These are phyloP conservation scores for Euborellia annulipes DNA, from an alignment of 1,140 invertebrate genomes.

Conservation along the genomic window DNA sequence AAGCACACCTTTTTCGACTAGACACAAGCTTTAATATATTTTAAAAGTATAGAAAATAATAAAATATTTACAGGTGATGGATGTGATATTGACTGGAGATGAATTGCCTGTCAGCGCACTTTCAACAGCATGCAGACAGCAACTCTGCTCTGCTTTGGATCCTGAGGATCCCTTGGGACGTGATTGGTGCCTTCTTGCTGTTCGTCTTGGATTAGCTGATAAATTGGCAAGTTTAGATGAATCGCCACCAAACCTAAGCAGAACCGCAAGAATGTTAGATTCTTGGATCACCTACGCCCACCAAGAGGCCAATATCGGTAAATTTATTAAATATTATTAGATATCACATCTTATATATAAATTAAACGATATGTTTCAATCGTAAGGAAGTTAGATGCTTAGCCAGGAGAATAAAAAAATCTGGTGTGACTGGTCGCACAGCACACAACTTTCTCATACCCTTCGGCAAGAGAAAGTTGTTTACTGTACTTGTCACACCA, in stretches of 20 bases:
- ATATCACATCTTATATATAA: no score
- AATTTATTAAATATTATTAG: not conserved
- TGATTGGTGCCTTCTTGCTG: conserved; percentile 69
- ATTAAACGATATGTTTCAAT: no score
- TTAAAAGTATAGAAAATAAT: no score
- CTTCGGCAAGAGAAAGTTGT: no score
- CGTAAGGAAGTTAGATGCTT: no score
- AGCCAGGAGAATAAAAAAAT: no score
- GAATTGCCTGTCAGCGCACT: conserved; percentile 25
- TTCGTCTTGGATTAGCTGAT: conserved; percentile 47
- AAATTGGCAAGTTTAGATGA: conserved; percentile 34
- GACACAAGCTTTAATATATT: no score
- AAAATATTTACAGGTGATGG: conserved; percentile 34
- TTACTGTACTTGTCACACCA: no score
- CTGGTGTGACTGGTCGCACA: no score
- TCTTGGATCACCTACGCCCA: conserved; percentile 25
- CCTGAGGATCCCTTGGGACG: conserved; percentile 59
- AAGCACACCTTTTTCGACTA: no score
- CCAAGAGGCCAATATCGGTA: not conserved
- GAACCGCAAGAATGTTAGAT: conserved; percentile 31
- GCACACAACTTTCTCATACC: no score
- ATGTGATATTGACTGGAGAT: conserved; percentile 25
- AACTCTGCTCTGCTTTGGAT: conserved; percentile 48
- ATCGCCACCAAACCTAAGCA: conserved; percentile 23
- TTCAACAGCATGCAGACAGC: conserved; percentile 31